Evolutionary conservation across 2,113 vertebrate species (phyloP).

Genomic region (Bos javanicus): DNA sequence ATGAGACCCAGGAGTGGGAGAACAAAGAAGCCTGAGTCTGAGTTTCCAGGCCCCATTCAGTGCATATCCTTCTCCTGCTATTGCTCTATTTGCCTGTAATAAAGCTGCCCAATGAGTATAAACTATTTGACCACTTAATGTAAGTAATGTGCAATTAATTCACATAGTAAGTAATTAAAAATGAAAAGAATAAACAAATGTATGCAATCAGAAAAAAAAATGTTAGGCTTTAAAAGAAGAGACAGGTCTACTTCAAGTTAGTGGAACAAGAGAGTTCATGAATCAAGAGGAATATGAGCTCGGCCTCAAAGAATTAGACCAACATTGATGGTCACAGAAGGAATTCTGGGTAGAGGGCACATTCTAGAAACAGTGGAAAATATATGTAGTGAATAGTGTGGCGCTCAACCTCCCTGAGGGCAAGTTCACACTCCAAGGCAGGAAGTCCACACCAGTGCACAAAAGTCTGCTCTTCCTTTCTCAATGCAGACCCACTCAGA

Average conservation of each 20-base stretch:
- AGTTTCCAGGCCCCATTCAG: not conserved
- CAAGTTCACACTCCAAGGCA: not conserved
- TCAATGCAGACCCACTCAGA: not conserved
- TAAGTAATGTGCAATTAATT: not conserved
- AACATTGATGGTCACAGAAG: not conserved
- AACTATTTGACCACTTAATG: not conserved
- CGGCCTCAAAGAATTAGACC: not conserved
- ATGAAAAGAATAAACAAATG: not conserved
- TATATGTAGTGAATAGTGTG: not conserved
- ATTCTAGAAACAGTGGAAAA: not conserved
- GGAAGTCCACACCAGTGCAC: not conserved
- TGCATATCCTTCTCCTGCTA: not conserved
- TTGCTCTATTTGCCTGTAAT: not conserved
- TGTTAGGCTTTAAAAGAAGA: not conserved
- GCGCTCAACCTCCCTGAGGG: accelerated
- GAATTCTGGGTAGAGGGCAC: not conserved
- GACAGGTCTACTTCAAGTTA: not conserved
- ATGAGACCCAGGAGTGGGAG: not conserved
- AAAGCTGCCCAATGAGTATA: not conserved
- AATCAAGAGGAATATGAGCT: not conserved
- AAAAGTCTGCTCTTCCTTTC: not conserved
- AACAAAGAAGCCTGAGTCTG: not conserved
- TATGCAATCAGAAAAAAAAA: not conserved
- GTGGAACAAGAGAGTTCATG: not conserved
- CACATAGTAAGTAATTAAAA: not conserved